Percentiles rank a stretch among this genome's conserved stretches.
Conservation (phyloP, 2,113 vertebrate species). For the Gymnocephalus cernua region DNA sequence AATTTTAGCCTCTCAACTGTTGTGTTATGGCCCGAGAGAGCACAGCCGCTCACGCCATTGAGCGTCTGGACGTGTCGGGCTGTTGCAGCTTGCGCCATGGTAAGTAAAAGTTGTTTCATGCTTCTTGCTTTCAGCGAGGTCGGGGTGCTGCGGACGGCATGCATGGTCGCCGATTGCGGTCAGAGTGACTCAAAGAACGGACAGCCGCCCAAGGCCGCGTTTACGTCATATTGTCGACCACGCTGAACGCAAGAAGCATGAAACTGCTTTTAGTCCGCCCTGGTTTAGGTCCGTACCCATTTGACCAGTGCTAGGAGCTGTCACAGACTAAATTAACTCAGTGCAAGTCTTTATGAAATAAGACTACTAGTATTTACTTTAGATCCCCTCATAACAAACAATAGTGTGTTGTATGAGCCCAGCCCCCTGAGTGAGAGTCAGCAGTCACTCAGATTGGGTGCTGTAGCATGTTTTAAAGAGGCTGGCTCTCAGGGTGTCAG, state of each 20-base stretch:
- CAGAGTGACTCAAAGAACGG: no score
- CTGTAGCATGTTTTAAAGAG: slow-evolving; percentile 44
- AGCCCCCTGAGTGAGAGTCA: neutral
- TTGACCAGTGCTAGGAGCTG: slow-evolving; percentile 25
- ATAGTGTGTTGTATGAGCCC: neutral
- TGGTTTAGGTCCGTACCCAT: neutral
- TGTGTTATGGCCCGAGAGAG: neutral
- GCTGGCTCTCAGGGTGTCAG: slow-evolving; percentile 30
- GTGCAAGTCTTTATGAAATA: neutral
- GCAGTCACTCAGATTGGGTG: neutral
- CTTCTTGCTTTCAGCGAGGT: no score
- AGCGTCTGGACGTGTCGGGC: slow-evolving; percentile 1
- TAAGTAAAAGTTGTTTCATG: neutral
- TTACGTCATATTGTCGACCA: no score
- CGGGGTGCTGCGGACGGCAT: no score
- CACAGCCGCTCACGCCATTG: neutral
- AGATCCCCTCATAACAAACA: slow-evolving; percentile 22
- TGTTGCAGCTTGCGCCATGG: neutral
- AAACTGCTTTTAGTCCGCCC: neutral
- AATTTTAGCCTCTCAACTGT: neutral
- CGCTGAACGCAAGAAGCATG: no score
- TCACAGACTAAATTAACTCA: neutral
- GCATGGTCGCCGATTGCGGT: no score
- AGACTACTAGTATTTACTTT: slow-evolving; percentile 2
- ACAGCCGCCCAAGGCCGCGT: no score